Evolutionary conservation across 1,140 invertebrate species (phyloP).

Genomic region (Sipha flava): DNA sequence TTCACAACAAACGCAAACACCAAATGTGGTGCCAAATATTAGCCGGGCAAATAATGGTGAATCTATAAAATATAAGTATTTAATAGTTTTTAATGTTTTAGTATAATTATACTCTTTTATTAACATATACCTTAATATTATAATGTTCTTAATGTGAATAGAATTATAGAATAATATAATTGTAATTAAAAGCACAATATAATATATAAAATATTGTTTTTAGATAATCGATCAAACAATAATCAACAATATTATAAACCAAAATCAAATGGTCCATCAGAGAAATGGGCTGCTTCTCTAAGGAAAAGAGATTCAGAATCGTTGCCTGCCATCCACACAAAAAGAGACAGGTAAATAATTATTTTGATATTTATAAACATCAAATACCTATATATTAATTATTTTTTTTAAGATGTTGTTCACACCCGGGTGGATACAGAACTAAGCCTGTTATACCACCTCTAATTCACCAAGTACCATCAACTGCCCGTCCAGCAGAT

Average conservation of each 20-base stretch:
- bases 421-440: conserved; percentile 12
- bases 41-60: background rate
- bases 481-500: conserved; percentile 5
- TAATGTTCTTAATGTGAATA: too few relatives aligned
- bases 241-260: conserved; percentile 27
- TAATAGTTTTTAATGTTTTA: too few relatives aligned
- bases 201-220: background rate
- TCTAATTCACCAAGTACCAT: background rate
- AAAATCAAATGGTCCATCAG: conserved; percentile 43
- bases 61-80: background rate
- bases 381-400: background rate
- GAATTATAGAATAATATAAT: too few relatives aligned
- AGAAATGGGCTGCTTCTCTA: conserved; percentile 53
- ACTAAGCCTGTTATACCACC: conserved; percentile 15
- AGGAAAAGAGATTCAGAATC: conserved; percentile 56
- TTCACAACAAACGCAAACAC: conserved; percentile 24
- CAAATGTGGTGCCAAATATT: background rate
- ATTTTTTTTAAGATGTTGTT: background rate
- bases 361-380: background rate
- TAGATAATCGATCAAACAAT: background rate
- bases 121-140: too few relatives aligned
- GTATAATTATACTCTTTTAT: too few relatives aligned
- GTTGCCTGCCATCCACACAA: conserved; percentile 51
- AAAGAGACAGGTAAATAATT: conserved; percentile 40
- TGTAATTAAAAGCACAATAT: background rate